phyloP scores from a whole-genome alignment of 2,888 invertebrate genomes.

The Eristalis pertinax region DNA sequence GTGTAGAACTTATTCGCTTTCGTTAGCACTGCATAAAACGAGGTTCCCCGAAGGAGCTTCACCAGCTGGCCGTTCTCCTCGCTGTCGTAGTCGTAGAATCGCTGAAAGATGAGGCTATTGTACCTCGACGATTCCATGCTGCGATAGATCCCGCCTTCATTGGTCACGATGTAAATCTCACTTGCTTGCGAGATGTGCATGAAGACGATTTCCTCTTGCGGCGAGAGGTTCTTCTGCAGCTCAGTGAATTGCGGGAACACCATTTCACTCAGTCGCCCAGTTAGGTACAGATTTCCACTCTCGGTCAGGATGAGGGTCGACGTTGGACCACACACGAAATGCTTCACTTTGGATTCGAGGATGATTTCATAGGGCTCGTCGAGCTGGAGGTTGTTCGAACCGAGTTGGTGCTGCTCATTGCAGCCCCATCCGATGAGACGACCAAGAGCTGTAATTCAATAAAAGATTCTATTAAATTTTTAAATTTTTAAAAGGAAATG shows the following conservation, averaged over 20 bases:
- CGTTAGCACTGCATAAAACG: constrained; percentile 79
- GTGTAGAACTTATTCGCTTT: constrained; percentile 80
- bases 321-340: constrained; percentile 79
- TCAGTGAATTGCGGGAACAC: constrained; percentile 79
- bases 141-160: constrained; percentile 79
- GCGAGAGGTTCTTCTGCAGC: constrained; percentile 78
- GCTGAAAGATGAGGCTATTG: constrained; percentile 80
- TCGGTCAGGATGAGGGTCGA: constrained; percentile 80
- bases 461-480: not conserved
- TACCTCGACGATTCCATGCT: constrained; percentile 79
- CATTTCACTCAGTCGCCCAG: constrained; percentile 79
- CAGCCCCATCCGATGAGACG: constrained; percentile 80
- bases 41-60: constrained; percentile 79
- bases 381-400: constrained; percentile 60
- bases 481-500: too few relatives aligned
- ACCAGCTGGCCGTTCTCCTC: constrained; percentile 81
- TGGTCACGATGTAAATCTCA: constrained; percentile 80
- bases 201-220: constrained; percentile 78
- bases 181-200: constrained; percentile 80
- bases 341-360: constrained; percentile 77
- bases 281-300: constrained; percentile 77
- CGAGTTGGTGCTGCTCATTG: constrained; percentile 78
- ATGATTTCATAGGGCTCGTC: constrained; percentile 78
- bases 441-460: constrained; percentile 76
- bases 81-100: constrained; percentile 80